Evolutionary conservation across 2,888 invertebrate genomes (phyloP), one percentile per base, ranked within the genome.

Genomic region (Drosophila nr. medialis): DNA sequence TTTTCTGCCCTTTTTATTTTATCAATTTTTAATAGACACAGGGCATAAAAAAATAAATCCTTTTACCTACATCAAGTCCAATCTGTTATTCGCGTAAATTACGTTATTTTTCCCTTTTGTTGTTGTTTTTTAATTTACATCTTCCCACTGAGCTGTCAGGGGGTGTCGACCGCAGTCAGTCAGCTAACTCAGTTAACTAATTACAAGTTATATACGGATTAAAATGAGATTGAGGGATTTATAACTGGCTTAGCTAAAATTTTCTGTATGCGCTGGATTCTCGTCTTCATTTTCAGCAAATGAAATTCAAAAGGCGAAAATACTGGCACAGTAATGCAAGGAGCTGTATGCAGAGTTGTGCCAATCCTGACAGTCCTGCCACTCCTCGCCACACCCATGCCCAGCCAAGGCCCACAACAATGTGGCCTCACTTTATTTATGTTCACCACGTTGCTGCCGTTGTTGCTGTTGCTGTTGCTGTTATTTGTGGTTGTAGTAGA

Each of bases 371-470:
- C 18, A 29, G 40, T 49, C 27, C 38, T 11, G 24, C 48, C 45
- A 29, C 11, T 6, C 29, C 32, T 45, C 36, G 66, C 38, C 38
- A 69, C 68, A 30, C 70, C 66, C 70, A 38, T 27, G 40, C 11
- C 27, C 15, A 29, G 40, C 40, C 21, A 15, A 21, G 40, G 13
- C 15, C 27, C 11, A 38, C 60, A 55, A 74, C 59, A 63, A 74
- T 70, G 71, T 50, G 60, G 72, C 64, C 61, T 66, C 68, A 72
- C 64, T 72, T 81, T 89, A 75, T 83, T 83, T 87, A 81, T 89
- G 75, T 73, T 87, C 58, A 68, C 88, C 70, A 54, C 60, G 65
- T 45, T 66, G 72, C 60, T 53, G 21, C 49, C 40, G 61, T 51
- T 51, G 40, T 51, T 61, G 64, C 29, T 18, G 62, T 51, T 71